These are phyloP conservation scores for Scaptomyza parva DNA, from an alignment of 2,888 invertebrate genomes.

Conservation along the genomic window DNA sequence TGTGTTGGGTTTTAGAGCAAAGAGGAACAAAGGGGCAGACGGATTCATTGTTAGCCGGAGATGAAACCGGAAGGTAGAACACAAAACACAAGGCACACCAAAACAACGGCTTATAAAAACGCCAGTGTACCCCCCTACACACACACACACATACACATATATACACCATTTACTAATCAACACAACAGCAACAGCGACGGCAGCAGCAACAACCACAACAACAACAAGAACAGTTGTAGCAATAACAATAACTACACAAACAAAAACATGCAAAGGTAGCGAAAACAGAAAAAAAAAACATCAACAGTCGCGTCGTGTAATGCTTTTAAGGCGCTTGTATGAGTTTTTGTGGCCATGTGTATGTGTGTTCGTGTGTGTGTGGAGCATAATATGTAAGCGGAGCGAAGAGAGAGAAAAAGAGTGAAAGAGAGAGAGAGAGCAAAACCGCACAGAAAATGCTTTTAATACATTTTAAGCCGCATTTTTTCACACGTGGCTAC, in stretches of 20 bases:
- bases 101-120: slow-evolving; percentile 74
- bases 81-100: slow-evolving; percentile 52
- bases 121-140: slow-evolving; percentile 25
- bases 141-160: slow-evolving; percentile 27
- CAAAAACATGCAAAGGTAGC: slow-evolving; percentile 52
- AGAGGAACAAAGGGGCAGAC: slow-evolving; percentile 33
- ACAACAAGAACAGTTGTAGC: slow-evolving; percentile 36
- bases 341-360: slow-evolving; percentile 39
- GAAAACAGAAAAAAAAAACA: slow-evolving; percentile 34
- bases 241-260: slow-evolving; percentile 57
- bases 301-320: slow-evolving; percentile 66
- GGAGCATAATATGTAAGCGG: slow-evolving; percentile 52
- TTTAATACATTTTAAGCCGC: slow-evolving; percentile 78
- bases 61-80: slow-evolving; percentile 75
- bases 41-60: slow-evolving; percentile 73
- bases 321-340: slow-evolving; percentile 66
- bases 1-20: neutral
- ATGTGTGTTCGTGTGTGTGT: slow-evolving; percentile 21
- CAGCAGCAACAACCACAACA: slow-evolving; percentile 27
- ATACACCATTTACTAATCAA: slow-evolving; percentile 72
- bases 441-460: slow-evolving; percentile 69
- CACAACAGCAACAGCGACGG: slow-evolving; percentile 48
- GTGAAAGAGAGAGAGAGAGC: slow-evolving; percentile 37
- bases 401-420: slow-evolving; percentile 9
- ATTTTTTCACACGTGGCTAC: slow-evolving; percentile 79